Evolutionary conservation across 2,888 invertebrate genomes (phyloP), one percentile per base, ranked within the genome.

Genomic region (Cryptosula pallasiana): DNA sequence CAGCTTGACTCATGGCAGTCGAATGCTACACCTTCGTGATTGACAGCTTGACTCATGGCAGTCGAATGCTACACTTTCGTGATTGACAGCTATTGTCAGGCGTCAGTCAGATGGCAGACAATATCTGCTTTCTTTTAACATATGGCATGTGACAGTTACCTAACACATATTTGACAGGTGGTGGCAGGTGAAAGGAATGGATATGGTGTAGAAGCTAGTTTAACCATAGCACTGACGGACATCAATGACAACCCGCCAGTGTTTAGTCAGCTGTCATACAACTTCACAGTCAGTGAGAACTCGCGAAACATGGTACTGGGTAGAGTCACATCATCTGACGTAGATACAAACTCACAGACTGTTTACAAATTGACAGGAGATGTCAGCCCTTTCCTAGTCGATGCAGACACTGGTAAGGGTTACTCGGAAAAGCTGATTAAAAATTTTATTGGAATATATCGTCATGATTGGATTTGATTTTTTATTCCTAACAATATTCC

Each of bases 221-320:
- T 63, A 32, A 63, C 29, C 27, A 32, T 63, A 63, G 9, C 2
- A 13, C 29, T 63, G 32, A 27, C 27, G 34, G 63, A 63, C 32
- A 32, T 63, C 2, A 63, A 63, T 32, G 63, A 63, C 27, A 63
- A 63, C 32, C 63, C 63, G 1, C 63, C 63, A 29, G 63, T 32
- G 9, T 63, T 63, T 32, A 63, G 63, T n/a, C 63, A 63, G 63
- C 29, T 13, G 13, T 63, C 27, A 9, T 63, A 63, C 32, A 9
- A 63, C 13, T 63, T 63, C 27, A 27, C 20, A 13, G 63, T 63
- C 9, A 63, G 63, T n/a, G 63, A 63, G 32, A 32, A n/a, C 1
- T 32, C 32, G 9, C 27, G 27, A 16, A 63, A 63, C 63, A 25
- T 25, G 20, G 32, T 63, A n/a, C 34, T 63, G 29, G 63, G 63